These are phyloP conservation scores for Sinosuthora webbiana DNA, from an alignment of 2,113 vertebrate genomes.

Conservation along the genomic window DNA sequence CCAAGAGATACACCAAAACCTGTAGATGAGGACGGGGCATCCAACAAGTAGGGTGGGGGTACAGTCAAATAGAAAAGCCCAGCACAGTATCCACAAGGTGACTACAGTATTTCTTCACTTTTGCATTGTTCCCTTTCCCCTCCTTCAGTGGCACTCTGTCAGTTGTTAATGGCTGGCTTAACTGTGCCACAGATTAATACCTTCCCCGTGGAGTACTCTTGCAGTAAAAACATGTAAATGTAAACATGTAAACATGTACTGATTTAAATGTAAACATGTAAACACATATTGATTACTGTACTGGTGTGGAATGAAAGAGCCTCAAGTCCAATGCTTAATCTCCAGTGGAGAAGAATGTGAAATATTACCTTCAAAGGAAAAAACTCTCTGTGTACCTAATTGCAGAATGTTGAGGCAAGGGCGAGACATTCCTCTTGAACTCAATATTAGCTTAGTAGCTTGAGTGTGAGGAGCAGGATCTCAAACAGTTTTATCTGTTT, in stretches of 20 bases:
- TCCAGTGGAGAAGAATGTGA: neutral
- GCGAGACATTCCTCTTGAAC: neutral
- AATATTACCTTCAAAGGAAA: neutral
- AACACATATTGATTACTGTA: neutral
- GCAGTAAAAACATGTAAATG: neutral
- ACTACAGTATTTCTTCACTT: neutral
- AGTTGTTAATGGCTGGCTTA: neutral
- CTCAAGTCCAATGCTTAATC: fast-evolving
- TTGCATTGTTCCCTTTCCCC: neutral
- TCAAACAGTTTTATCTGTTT: neutral
- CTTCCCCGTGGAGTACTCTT: fast-evolving
- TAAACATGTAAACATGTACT: neutral
- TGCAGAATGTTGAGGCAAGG: neutral
- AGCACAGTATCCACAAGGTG: neutral
- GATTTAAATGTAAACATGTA: neutral
- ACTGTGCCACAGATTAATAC: neutral
- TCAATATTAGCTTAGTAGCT: neutral
- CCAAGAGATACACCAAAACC: neutral
- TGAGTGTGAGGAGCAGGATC: neutral
- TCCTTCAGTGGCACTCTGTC: neutral
- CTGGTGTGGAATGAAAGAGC: neutral
- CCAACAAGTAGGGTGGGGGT: neutral
- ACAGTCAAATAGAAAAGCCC: neutral
- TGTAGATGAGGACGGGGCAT: neutral
- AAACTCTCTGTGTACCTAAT: neutral